Percentiles rank a stretch among this genome's conserved stretches.
Conservation (phyloP, 1,140 invertebrate species). For the Metaphire vulgaris region DNA sequence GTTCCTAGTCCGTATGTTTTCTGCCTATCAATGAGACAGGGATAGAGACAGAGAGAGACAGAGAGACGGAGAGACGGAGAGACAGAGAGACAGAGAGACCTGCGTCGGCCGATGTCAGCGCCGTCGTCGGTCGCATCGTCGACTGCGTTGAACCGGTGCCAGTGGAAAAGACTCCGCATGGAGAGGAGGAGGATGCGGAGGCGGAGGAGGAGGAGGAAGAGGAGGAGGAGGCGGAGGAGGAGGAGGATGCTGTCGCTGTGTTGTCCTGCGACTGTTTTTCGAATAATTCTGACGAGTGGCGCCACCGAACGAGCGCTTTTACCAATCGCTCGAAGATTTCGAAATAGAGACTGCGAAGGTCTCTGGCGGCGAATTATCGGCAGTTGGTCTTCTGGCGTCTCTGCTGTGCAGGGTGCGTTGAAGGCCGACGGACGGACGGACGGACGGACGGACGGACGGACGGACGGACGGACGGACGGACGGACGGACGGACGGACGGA, state of each 20-base stretch:
- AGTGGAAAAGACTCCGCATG: neutral
- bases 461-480: too few species aligned
- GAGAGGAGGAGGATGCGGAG: neutral
- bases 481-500: too few species aligned
- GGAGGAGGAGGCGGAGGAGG: neutral
- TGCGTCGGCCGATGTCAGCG: too few species aligned
- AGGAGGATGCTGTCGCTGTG: too few species aligned
- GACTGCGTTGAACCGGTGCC: too few species aligned
- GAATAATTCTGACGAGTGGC: neutral
- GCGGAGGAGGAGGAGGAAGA: neutral
- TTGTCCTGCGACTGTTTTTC: too few species aligned
- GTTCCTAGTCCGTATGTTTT: slow-evolving; percentile 17
- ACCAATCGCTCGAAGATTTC: neutral
- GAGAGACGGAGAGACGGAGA: neutral
- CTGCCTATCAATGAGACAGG: neutral
- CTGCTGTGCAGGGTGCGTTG: neutral
- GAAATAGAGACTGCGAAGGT: neutral
- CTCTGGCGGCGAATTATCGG: too few species aligned
- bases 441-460: too few species aligned
- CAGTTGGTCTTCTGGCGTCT: neutral
- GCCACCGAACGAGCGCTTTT: neutral
- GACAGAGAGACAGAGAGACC: neutral
- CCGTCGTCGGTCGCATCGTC: too few species aligned
- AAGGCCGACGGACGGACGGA: too few species aligned
- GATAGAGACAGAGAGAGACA: neutral